Evolutionary conservation across 2,888 invertebrate genomes (phyloP), one percentile per base, ranked within the genome.

Genomic region (Drosophila macrothrix): DNA sequence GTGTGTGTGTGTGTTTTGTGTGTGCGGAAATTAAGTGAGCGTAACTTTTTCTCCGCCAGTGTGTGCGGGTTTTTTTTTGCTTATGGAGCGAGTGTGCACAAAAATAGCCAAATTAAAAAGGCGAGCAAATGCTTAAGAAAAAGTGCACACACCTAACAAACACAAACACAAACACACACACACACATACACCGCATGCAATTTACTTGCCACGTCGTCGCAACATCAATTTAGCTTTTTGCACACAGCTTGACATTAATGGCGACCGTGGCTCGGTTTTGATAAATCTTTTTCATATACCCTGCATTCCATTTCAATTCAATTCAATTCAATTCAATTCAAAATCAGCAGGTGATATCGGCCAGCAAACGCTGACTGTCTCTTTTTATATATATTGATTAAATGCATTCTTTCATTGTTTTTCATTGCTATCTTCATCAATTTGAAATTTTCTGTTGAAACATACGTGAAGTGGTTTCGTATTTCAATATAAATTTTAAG

Each of bases 41-140:
- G 79, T 71, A 76, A 79, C 68, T 65, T 73, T 37, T 54, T 46
- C 56, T 10, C 43, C 39, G 39, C 37, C 16, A 35, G 39, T 41
- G 35, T 58, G 46, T 46, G 31, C 29, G 10, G 28, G n/a, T 14
- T 14, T 55, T 35, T 12, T 35, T 35, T 35, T 35, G 16, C 16
- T 37, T 58, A 53, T 65, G 41, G 41, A 41, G 41, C 41, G 16
- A 9, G 43, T 53, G 55, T 60, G 76, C 80, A 67, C 60, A 50
- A 78, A 84, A 84, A 84, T 83, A 73, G 78, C 72, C 78, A 82
- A 84, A 84, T 80, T 80, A 83, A 80, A 79, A 79, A 68, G 64
- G 62, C 60, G 56, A 69, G 67, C 69, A 80, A 80, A 71, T 76
- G 73, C 68, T 80, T 73, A 82, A 82, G 76, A 71, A 69, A 70